These are phyloP conservation scores for Trilocha varians DNA, from an alignment of 2,888 invertebrate genomes.

Conservation along the genomic window DNA sequence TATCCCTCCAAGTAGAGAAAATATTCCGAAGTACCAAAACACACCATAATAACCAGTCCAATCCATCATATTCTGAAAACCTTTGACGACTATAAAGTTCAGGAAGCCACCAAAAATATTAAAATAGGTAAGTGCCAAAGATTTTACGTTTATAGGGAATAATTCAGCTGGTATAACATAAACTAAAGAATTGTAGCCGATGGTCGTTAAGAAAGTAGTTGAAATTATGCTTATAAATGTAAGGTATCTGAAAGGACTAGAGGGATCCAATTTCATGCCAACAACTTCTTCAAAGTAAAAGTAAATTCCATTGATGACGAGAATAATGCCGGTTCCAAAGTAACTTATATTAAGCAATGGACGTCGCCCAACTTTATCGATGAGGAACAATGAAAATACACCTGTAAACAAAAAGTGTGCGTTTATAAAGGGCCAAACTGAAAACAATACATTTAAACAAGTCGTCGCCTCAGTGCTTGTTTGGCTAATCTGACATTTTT, in stretches of 20 bases:
- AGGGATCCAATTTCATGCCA: slow-evolving; percentile 21
- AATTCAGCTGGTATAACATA: slow-evolving; percentile 70
- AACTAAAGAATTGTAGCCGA: slow-evolving; percentile 64
- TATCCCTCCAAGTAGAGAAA: slow-evolving; percentile 56
- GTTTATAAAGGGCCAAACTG: no score
- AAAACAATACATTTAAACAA: no score
- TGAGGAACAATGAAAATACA: slow-evolving; percentile 42
- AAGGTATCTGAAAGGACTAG: slow-evolving; percentile 39
- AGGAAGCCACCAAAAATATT: slow-evolving; percentile 61
- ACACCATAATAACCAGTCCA: slow-evolving; percentile 58
- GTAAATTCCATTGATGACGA: slow-evolving; percentile 41
- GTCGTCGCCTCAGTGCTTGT: no score
- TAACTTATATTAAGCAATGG: slow-evolving; percentile 58
- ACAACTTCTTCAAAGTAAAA: slow-evolving; percentile 44
- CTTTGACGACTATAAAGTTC: slow-evolving; percentile 62
- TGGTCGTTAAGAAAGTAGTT: slow-evolving; percentile 35
- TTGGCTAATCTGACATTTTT: no score
- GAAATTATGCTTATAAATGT: slow-evolving; percentile 53
- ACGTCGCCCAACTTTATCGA: slow-evolving; percentile 57
- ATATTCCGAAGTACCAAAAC: slow-evolving; percentile 61
- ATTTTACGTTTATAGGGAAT: slow-evolving; percentile 73
- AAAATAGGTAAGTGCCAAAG: slow-evolving; percentile 61
- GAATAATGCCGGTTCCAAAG: slow-evolving; percentile 34
- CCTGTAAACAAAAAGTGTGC: no score
- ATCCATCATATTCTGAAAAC: slow-evolving; percentile 64